Percentiles rank a stretch among this genome's conserved stretches.
Evolutionary conservation across 2,797 vertebrate genomes (phyloP).

Genomic region (Poecilia velifera): DNA sequence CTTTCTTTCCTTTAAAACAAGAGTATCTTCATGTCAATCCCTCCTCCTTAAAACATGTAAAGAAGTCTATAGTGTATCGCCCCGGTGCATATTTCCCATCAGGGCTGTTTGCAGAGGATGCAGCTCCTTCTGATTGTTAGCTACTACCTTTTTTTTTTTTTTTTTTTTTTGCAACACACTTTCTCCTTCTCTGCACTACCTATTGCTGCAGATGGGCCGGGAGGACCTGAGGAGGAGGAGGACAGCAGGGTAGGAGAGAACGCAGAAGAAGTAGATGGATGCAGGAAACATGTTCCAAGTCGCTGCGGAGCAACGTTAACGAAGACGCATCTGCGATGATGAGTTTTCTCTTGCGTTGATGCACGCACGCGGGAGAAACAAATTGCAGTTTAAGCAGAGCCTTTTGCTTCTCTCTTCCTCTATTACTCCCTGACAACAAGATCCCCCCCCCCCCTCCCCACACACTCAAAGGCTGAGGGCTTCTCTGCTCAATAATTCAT

Average conservation of each 20-base stretch:
- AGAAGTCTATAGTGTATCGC: slow-evolving; percentile 64
- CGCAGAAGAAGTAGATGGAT: slow-evolving; percentile 21
- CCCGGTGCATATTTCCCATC: slow-evolving; percentile 73
- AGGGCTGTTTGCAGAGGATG: slow-evolving; percentile 74
- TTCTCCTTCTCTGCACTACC: slow-evolving; percentile 67
- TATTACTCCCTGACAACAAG: slow-evolving; percentile 46
- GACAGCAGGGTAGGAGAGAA: neutral
- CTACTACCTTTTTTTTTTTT: slow-evolving; percentile 76
- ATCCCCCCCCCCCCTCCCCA: slow-evolving; percentile 37
- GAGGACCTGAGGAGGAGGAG: slow-evolving; percentile 38
- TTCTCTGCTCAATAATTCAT: slow-evolving; percentile 71
- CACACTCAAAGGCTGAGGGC: slow-evolving; percentile 41
- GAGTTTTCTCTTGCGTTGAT: slow-evolving; percentile 42
- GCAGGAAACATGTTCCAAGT: slow-evolving; percentile 41
- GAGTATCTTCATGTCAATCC: slow-evolving; percentile 48
- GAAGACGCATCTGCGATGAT: slow-evolving; percentile 37
- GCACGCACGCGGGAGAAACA: slow-evolving; percentile 40
- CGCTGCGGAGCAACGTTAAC: slow-evolving; percentile 36
- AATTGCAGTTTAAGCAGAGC: slow-evolving; percentile 36
- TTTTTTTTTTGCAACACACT: slow-evolving; percentile 73
- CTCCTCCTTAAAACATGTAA: slow-evolving; percentile 62
- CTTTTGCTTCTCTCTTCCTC: slow-evolving; percentile 24
- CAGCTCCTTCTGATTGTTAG: slow-evolving; percentile 79
- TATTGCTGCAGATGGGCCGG: slow-evolving; percentile 68
- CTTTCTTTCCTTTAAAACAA: slow-evolving; percentile 48